Evolutionary conservation across 2,797 vertebrate genomes (phyloP).

Genomic region (Melanotaenia nigrans): DNA sequence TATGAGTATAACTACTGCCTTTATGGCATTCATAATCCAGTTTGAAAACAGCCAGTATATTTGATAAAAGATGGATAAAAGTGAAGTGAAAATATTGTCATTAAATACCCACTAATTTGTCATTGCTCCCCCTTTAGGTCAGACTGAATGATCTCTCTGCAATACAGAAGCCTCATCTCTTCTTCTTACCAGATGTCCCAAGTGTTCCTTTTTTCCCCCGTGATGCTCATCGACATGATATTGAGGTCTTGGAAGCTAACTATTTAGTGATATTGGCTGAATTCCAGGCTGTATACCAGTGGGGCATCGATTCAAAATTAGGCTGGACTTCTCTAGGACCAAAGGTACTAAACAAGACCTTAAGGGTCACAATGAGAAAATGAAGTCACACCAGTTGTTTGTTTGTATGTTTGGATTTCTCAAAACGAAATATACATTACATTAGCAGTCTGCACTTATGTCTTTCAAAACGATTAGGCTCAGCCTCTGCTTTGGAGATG

Average conservation of each 20-base stretch:
- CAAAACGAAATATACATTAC: not conserved
- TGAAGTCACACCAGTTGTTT: not conserved
- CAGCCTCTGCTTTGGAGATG: not conserved
- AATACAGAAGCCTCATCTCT: conserved; percentile 89
- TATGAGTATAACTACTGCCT: not conserved
- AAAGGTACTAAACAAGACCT: conserved; percentile 69
- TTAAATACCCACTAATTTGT: conserved; percentile 12
- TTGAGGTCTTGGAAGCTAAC: conserved; percentile 87
- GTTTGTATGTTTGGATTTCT: too few species aligned
- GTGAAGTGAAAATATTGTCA: not conserved
- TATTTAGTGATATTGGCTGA: conserved; percentile 86
- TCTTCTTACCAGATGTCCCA: conserved; percentile 90
- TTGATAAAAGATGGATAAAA: not conserved
- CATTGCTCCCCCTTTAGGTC: conserved; percentile 59
- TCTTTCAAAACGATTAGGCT: not conserved
- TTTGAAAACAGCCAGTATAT: not conserved
- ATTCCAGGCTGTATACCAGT: conserved; percentile 84
- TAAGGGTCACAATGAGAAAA: not conserved
- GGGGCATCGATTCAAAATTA: conserved; percentile 78
- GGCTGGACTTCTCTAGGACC: conserved; percentile 81
- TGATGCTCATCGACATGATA: conserved; percentile 90
- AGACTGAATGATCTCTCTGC: conserved; percentile 80
- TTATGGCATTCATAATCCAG: not conserved
- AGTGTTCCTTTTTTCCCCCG: conserved; percentile 89
- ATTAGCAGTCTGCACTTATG: not conserved